These are phyloP conservation scores for Rynchops niger DNA, from an alignment of 2,113 vertebrate species.

Conservation along the genomic window DNA sequence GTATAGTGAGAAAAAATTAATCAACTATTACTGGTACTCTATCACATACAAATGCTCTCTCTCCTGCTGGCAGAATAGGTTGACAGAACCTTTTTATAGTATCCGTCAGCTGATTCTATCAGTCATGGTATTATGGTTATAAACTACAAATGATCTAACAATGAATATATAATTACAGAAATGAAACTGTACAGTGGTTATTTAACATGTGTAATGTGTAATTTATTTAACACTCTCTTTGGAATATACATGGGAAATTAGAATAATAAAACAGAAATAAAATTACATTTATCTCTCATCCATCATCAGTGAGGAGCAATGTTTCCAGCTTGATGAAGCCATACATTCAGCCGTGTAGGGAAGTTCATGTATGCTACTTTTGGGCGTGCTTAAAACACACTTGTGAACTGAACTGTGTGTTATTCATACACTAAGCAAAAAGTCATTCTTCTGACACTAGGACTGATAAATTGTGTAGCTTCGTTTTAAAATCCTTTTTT, in stretches of 20 bases:
- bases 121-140: constrained; percentile 37
- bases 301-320: neutral
- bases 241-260: neutral
- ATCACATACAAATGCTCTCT: constrained; percentile 9
- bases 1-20: constrained; percentile 29
- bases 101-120: constrained; percentile 57
- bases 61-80: neutral
- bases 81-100: constrained; percentile 39
- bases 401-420: neutral
- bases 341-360: neutral
- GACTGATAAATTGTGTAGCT: neutral
- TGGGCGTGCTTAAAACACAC: neutral
- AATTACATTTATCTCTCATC: neutral
- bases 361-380: neutral
- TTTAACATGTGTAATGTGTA: constrained; percentile 32
- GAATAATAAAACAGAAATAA: constrained; percentile 29
- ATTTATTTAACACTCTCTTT: constrained; percentile 36
- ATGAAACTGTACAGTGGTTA: constrained; percentile 12
- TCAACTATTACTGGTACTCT: neutral
- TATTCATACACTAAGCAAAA: neutral
- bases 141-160: constrained; percentile 44
- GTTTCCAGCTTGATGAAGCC: neutral
- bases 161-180: constrained; percentile 50
- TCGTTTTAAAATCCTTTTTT: neutral
- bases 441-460: neutral